Evolutionary conservation across 1,140 invertebrate species (phyloP), one percentile per base, ranked within the genome.

Genomic region (Hypothenemus hampei): DNA sequence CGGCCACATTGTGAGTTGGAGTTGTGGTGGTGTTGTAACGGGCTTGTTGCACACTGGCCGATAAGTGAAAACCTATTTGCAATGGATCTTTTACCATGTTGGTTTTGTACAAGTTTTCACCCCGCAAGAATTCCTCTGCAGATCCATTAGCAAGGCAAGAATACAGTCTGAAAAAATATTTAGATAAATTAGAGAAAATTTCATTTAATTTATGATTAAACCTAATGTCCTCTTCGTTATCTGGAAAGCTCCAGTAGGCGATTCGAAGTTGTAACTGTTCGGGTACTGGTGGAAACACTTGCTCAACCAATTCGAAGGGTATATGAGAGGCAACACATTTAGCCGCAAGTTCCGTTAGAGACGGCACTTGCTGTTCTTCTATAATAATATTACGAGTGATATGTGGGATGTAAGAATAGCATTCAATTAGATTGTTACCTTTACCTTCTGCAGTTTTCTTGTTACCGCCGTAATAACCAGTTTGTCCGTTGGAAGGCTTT

Each of bases 161-260:
- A 71, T 99, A 99, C n/a, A 99, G 75, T 51, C 95, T 56, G 19
- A n/a, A 33, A 39, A 49, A 18, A 23, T 11, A 13, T 21, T 44
- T 26, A 41, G 22, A 5, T 8, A 11, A n/a, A 29, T 29, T 3
- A 47, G 26, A 35, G 18, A 20, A 36, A 33, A 15, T 35, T n/a
- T n/a, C n/a, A n/a, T n/a, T n/a, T n/a, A n/a, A n/a, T n/a, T n/a
- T n/a, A n/a, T n/a, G n/a, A n/a, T n/a, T n/a, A 13, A 21, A 56
- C 53, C 53, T 79, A 65, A 99, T 98, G 69, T 98, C 95, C 75
- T 98, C 95, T 76, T 98, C 95, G 75, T 91, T 94, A 72, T 98
- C 93, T 1, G 96, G 95, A 71, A 99, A 99, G 70, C 93, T 97
- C 93, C 94, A 98, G 71, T 93, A 98, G 4, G 95, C 94, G 72